phyloP scores from a whole-genome alignment of 2,888 invertebrate species.

The Meiosimyza platycephala region DNA sequence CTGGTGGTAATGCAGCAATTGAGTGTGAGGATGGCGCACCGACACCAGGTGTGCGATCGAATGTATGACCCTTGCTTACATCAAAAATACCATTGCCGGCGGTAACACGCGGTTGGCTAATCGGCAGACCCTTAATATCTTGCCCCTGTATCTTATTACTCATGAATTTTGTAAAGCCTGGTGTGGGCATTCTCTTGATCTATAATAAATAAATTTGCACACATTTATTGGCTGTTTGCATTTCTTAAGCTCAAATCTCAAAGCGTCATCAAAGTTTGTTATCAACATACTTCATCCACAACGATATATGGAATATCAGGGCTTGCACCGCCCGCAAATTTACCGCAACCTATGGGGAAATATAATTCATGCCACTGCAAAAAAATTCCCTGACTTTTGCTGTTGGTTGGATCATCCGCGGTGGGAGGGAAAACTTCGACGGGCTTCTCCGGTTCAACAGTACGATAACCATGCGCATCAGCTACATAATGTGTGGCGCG shows the following conservation, averaged over 20 bases:
- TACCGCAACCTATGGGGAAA: constrained; percentile 80
- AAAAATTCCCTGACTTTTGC: constrained; percentile 68
- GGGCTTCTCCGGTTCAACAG: constrained; percentile 76
- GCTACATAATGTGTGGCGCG: constrained; percentile 82
- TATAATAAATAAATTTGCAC: constrained; percentile 40
- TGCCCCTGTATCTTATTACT: constrained; percentile 48
- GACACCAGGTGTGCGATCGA: constrained; percentile 50
- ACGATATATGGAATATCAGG: constrained; percentile 57
- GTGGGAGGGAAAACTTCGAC: constrained; percentile 71
- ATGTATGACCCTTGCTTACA: constrained; percentile 53
- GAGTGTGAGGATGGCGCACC: constrained; percentile 60
- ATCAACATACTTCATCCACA: constrained; percentile 54
- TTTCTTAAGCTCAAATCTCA: not conserved
- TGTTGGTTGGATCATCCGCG: constrained; percentile 54
- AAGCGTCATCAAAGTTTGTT: not conserved
- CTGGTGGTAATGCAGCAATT: constrained; percentile 54
- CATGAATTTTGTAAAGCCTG: constrained; percentile 41
- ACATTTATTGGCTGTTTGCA: constrained; percentile 6
- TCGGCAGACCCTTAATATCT: constrained; percentile 53
- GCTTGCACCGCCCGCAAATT: constrained; percentile 65
- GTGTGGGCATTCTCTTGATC: constrained; percentile 31
- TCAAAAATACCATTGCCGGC: constrained; percentile 53
- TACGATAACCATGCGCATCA: constrained; percentile 81
- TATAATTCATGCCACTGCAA: constrained; percentile 77
- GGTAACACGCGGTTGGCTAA: constrained; percentile 8